Evolutionary conservation across 2,888 invertebrate species (phyloP), one percentile per base, ranked within the genome.

Genomic region (Elysia crispata): DNA sequence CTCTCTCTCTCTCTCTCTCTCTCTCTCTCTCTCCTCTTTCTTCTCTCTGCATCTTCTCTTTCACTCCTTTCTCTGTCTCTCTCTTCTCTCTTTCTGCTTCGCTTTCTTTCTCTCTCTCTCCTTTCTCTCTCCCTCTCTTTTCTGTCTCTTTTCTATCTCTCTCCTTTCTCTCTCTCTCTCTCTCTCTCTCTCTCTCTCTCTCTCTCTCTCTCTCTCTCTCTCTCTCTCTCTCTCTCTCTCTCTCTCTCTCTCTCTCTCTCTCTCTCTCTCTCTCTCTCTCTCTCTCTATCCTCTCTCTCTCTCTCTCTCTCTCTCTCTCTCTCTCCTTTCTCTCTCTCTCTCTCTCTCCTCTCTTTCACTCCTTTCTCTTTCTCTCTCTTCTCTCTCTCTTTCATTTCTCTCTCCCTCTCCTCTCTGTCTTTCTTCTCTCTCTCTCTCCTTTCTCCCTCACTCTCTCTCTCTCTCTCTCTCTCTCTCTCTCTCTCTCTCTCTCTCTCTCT

Each of bases 221-320:
- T 62, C 25, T 62, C 78, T 70, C 62, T 70, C n/a, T 57, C 70
- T 69, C 70, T 50, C 33, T 57, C 70, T 77, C 69, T 54, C 67
- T 77, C 77, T 70, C 72, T 77, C 60, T 77, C 72, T 77, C 70
- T 72, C 72, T 77, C 77, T 57, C 72, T 57, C 77, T 77, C 72
- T 69, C 77, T 77, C 72, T 77, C 77, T 77, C 70, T 70, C 70
- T 70, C 72, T 70, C 77, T 57, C 70, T 50, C 70, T 67, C 67
- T 77, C 54, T 69, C 67, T 54, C 77, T 77, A 30, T 77, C 23
- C 60, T 62, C 60, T n/a, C 15, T 20, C 11, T 75, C 57, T 62
- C 67, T 67, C 76, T 67, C 76, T 50, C 54, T 50, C 67, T 67
- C 76, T 76, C 67, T 76, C 66, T 76, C 49, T 66, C 49, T 76